Conservation (phyloP, 2,888 invertebrate species). For the Brachyptera putata region DNA sequence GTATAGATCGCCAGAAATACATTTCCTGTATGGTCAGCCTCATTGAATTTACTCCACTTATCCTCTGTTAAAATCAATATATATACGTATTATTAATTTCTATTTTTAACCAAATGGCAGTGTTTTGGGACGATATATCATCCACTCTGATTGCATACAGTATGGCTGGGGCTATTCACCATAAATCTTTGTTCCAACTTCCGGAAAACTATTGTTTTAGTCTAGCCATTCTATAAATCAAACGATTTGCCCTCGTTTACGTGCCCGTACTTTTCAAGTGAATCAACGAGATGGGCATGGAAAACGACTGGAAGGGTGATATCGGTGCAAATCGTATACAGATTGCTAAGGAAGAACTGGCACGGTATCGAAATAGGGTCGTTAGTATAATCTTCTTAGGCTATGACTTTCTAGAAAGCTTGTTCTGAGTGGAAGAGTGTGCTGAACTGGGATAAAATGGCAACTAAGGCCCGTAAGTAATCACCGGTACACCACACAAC, state of each 20-base stretch:
- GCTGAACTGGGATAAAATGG: slow-evolving; percentile 2
- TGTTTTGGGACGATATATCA: neutral
- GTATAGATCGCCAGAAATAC: too few species aligned
- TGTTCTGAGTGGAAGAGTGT: neutral
- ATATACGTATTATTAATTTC: slow-evolving; percentile 10
- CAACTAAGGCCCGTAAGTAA: slow-evolving; percentile 8
- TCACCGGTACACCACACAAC: slow-evolving; percentile 6
- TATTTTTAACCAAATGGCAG: neutral
- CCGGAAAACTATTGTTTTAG: slow-evolving; percentile 19
- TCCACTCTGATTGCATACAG: slow-evolving; percentile 6
- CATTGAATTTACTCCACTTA: too few species aligned
- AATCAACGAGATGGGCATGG: neutral
- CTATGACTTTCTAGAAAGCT: neutral
- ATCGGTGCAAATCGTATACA: too few species aligned
- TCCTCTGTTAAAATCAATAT: slow-evolving; percentile 6
- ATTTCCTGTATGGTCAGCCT: too few species aligned
- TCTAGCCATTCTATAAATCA: slow-evolving; percentile 13
- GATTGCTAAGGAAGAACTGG: too few species aligned
- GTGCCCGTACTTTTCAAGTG: neutral
- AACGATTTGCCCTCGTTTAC: neutral
- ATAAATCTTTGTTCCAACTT: slow-evolving; percentile 12
- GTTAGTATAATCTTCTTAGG: slow-evolving; percentile 18
- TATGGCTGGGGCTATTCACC: neutral
- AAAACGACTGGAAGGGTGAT: too few species aligned
- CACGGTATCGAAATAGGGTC: neutral